phyloP scores from a whole-genome alignment of 2,113 vertebrate species.

The Chauna torquata region DNA sequence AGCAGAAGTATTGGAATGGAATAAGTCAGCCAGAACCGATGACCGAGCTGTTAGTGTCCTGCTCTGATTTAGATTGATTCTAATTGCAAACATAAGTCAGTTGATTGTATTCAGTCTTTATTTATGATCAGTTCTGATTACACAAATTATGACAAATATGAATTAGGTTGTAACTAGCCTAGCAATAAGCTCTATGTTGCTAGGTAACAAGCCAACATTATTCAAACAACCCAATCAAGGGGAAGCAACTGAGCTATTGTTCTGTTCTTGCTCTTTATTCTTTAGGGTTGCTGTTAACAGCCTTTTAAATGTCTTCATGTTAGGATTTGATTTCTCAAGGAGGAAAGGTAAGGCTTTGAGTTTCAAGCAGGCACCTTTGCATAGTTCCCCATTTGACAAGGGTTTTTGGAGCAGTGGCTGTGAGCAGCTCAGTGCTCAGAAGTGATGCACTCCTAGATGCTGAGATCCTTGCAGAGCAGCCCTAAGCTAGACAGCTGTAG shows the following conservation, averaged over 20 bases:
- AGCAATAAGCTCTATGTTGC: constrained; percentile 77
- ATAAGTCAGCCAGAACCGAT: constrained; percentile 43
- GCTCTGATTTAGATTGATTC: constrained; percentile 72
- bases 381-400: neutral
- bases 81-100: constrained; percentile 79
- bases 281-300: constrained; percentile 34
- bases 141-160: constrained; percentile 83
- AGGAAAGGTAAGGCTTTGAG: neutral
- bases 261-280: constrained; percentile 11
- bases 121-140: constrained; percentile 81
- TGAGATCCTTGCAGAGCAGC: neutral
- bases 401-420: neutral
- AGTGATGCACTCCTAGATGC: neutral
- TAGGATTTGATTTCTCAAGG: neutral
- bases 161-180: constrained; percentile 72
- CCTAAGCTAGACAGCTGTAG: neutral
- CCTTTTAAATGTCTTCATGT: constrained; percentile 15
- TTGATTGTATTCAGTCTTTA: constrained; percentile 77
- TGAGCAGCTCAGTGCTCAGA: neutral
- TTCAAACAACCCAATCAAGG: constrained; percentile 53
- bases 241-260: constrained; percentile 45
- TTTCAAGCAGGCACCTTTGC: neutral
- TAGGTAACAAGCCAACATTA: constrained; percentile 77
- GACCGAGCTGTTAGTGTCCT: constrained; percentile 60
- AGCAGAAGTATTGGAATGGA: constrained; percentile 41